Evolutionary conservation across 2,113 vertebrate species (phyloP).

Genomic region (Archocentrus centrarchus): DNA sequence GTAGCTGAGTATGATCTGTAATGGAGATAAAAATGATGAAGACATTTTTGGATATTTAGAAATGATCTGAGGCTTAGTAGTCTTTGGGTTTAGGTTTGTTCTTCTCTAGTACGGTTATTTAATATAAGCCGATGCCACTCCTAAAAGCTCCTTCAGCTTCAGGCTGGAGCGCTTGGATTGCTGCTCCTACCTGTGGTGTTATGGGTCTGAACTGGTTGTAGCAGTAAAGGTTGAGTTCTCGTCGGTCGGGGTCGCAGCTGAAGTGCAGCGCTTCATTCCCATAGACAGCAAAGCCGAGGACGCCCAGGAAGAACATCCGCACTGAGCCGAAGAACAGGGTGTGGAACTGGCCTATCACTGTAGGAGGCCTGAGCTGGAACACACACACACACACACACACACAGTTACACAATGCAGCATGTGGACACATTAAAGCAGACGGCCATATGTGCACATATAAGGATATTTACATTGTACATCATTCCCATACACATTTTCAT

Average conservation of each 20-base stretch:
- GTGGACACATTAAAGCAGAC: background rate
- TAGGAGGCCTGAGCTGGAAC: conserved; percentile 87
- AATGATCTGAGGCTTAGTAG: background rate
- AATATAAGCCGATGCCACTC: background rate
- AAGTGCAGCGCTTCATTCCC: conserved; percentile 92
- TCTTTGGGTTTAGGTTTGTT: background rate
- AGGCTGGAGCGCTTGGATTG: background rate
- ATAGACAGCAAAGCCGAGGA: conserved; percentile 89
- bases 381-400: conserved; percentile 14
- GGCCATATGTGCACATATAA: background rate
- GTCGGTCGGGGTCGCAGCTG: conserved; percentile 89
- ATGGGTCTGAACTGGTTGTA: conserved; percentile 92
- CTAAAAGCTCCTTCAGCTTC: background rate
- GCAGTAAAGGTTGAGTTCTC: conserved; percentile 90
- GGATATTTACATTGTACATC: background rate
- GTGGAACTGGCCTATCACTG: conserved; percentile 89
- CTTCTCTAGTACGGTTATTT: no score
- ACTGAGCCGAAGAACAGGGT: conserved; percentile 91
- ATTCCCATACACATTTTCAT: background rate
- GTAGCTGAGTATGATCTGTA: background rate
- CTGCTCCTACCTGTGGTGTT: conserved; percentile 84
- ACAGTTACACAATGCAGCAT: no score
- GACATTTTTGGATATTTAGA: background rate
- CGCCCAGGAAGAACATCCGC: conserved; percentile 86
- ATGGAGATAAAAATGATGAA: background rate